phyloP scores from a whole-genome alignment of 2,888 invertebrate genomes.

The Drosophila multiciliata region DNA sequence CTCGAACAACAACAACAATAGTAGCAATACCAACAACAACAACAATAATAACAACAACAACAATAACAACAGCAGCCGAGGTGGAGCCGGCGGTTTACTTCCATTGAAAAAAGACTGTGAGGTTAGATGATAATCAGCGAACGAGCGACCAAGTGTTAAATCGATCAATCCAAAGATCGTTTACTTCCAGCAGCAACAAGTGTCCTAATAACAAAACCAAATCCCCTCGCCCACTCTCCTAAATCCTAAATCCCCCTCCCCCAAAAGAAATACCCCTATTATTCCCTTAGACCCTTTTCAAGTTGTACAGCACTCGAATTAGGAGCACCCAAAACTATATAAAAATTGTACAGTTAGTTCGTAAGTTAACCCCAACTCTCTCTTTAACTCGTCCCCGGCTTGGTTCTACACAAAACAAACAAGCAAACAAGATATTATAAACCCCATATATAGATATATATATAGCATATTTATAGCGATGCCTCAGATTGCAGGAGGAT shows the following conservation, averaged over 20 bases:
- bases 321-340: constrained; percentile 11
- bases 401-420: constrained; percentile 54
- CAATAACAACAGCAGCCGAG: constrained; percentile 53
- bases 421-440: constrained; percentile 60
- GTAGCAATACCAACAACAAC: constrained; percentile 48
- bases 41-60: constrained; percentile 59
- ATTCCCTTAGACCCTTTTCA: not conserved
- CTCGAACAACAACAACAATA: constrained; percentile 54
- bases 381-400: constrained; percentile 18
- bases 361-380: constrained; percentile 38
- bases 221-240: not conserved
- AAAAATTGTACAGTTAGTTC: constrained; percentile 69
- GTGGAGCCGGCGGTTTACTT: constrained; percentile 84
- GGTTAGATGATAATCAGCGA: constrained; percentile 91
- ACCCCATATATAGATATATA: constrained; percentile 29
- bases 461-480: constrained; percentile 27
- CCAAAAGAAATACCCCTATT: not conserved
- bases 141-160: constrained; percentile 31
- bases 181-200: constrained; percentile 57
- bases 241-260: not conserved
- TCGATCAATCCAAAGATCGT: constrained; percentile 29
- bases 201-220: constrained; percentile 33
- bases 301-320: constrained; percentile 41
- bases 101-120: constrained; percentile 92
- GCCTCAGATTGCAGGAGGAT: constrained; percentile 37